phyloP scores from a whole-genome alignment of 30 jellyfish, hydroid and myxozoan species.

The Aurelia aurita region DNA sequence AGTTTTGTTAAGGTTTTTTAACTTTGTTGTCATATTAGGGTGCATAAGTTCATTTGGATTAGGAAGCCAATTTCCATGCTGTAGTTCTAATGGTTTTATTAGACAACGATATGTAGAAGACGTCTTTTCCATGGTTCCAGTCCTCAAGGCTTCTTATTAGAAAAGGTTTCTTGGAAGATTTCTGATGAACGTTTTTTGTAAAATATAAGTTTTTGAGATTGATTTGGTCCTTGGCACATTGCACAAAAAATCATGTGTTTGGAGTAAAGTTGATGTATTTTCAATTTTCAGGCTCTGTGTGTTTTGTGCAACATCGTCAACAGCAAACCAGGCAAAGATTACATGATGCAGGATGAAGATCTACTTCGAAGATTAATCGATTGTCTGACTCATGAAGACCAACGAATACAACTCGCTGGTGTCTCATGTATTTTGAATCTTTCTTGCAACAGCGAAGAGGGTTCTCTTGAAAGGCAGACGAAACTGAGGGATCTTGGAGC shows the following conservation, averaged over 20 bases:
- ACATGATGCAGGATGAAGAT: constrained; percentile 61
- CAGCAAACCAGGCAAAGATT: constrained; percentile 64
- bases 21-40: too few relatives aligned
- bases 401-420: constrained; percentile 80
- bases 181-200: too few relatives aligned
- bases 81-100: too few relatives aligned
- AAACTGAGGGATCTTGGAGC: constrained; percentile 88
- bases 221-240: too few relatives aligned
- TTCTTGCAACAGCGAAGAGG: constrained; percentile 57
- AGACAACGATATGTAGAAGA: too few relatives aligned
- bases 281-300: constrained; percentile 75
- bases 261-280: background rate
- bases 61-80: too few relatives aligned
- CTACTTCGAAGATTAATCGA: constrained; percentile 41
- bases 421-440: constrained; percentile 79
- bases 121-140: too few relatives aligned
- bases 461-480: constrained; percentile 74
- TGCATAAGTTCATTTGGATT: too few relatives aligned
- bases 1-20: too few relatives aligned
- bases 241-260: background rate
- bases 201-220: too few relatives aligned
- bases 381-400: constrained; percentile 51
- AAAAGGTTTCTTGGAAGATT: too few relatives aligned
- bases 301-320: constrained; percentile 76
- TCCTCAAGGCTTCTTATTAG: too few relatives aligned